A percentile compares a stretch with the other conserved stretches of the same genome.
phyloP scores from a whole-genome alignment of 2,797 vertebrate genomes.

The Anguilla obscura region DNA sequence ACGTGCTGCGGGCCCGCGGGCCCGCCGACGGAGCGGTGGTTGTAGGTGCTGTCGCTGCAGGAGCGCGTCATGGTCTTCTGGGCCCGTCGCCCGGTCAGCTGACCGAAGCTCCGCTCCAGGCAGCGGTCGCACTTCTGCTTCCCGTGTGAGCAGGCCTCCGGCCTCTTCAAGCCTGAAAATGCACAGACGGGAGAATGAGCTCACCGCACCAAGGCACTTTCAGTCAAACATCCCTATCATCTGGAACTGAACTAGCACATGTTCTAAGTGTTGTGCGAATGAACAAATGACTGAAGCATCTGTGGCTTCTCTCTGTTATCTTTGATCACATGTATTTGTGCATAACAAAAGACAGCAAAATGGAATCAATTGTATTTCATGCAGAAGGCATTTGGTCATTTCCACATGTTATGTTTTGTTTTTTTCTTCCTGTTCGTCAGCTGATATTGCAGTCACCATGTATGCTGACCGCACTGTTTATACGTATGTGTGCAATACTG shows the following conservation, averaged over 20 bases:
- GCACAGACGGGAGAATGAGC: neutral
- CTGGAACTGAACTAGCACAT: neutral
- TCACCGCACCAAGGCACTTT: neutral
- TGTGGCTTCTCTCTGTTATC: neutral
- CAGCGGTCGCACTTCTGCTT: conserved; percentile 75
- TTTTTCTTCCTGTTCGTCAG: neutral
- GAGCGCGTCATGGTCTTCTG: conserved; percentile 86
- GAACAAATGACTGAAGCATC: neutral
- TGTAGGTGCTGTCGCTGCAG: conserved; percentile 83
- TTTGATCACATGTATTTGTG: neutral
- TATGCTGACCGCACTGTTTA: neutral
- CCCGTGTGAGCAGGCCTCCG: conserved; percentile 74
- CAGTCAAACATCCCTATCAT: neutral
- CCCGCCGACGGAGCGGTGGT: conserved; percentile 57
- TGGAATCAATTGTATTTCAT: neutral
- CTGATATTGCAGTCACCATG: neutral
- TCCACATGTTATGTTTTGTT: neutral
- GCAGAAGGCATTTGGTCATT: neutral
- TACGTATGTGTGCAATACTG: neutral
- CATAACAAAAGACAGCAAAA: neutral
- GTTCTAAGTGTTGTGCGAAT: neutral
- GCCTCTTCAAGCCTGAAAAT: conserved; percentile 69
- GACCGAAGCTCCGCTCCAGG: conserved; percentile 61
- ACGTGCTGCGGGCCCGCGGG: conserved; percentile 31
- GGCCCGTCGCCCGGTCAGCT: conserved; percentile 56